Evolutionary conservation across 2,888 invertebrate genomes (phyloP).

Genomic region (Pollenia griseotomentosa): DNA sequence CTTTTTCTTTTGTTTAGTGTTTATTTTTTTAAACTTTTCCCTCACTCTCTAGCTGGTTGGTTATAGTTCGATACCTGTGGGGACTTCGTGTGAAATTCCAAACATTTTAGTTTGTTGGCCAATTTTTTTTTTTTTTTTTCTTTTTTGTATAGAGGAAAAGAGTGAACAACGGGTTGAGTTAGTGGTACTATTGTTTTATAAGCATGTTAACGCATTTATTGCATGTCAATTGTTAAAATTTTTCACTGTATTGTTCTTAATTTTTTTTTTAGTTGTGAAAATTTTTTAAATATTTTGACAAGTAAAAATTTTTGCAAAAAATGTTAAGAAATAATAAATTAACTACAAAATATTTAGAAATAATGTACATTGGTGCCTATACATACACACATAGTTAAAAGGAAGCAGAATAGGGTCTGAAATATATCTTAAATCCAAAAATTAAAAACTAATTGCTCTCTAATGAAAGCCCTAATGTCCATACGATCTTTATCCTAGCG

Average conservation of each 20-base stretch:
- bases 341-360: constrained; percentile 13
- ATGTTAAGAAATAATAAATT: constrained; percentile 35
- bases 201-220: constrained; percentile 68
- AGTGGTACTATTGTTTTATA: constrained; percentile 59
- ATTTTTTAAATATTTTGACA: constrained; percentile 54
- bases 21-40: not conserved
- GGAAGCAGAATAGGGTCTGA: too few species aligned
- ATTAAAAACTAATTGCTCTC: too few species aligned
- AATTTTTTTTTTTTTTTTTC: not conserved
- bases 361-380: not conserved
- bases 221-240: constrained; percentile 67
- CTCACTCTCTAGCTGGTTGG: constrained; percentile 2
- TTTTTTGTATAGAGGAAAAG: not conserved
- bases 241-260: constrained; percentile 15
- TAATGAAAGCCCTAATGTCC: too few species aligned
- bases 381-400: not conserved
- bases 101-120: constrained; percentile 43
- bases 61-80: constrained; percentile 43
- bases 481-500: too few species aligned
- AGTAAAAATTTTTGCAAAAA: constrained; percentile 18
- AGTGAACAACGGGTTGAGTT: not conserved
- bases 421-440: too few species aligned
- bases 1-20: constrained; percentile 52
- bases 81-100: constrained; percentile 66
- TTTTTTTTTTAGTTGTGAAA: constrained; percentile 29